phyloP scores from a whole-genome alignment of 2,888 invertebrate species.

The Cheiracanthium punctorium region DNA sequence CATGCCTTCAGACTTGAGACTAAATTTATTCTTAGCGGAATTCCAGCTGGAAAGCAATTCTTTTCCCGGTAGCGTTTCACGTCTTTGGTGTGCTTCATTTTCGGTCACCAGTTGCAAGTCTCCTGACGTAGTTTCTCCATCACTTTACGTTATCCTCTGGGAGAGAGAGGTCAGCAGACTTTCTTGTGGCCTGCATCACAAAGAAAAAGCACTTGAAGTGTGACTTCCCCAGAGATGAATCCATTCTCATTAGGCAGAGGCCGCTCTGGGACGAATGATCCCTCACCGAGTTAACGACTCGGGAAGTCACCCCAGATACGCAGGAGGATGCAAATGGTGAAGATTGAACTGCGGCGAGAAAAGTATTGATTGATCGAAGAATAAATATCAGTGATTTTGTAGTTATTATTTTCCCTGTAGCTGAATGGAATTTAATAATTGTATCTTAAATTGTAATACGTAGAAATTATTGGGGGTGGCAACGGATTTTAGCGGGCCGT shows the following conservation, averaged over 20 bases:
- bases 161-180: neutral
- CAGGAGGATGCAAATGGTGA: neutral
- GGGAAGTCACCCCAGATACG: neutral
- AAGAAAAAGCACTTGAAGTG: constrained; percentile 65
- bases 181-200: constrained; percentile 61
- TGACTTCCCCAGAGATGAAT: constrained; percentile 44
- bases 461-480: no score
- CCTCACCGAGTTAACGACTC: constrained; percentile 64
- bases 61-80: no score
- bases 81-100: neutral
- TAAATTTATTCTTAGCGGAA: no score
- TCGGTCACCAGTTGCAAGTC: neutral
- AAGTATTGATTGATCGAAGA: neutral
- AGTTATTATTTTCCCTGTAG: no score
- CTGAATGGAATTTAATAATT: no score
- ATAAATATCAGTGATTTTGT: no score
- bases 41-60: no score
- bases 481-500: no score
- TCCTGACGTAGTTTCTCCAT: neutral
- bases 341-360: neutral
- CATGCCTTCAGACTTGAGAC: no score
- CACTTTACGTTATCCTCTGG: neutral
- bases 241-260: constrained; percentile 52
- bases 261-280: constrained; percentile 45
- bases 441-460: no score